These are phyloP conservation scores for Hedychridium roseum DNA, from an alignment of 2,888 invertebrate species.

Conservation along the genomic window DNA sequence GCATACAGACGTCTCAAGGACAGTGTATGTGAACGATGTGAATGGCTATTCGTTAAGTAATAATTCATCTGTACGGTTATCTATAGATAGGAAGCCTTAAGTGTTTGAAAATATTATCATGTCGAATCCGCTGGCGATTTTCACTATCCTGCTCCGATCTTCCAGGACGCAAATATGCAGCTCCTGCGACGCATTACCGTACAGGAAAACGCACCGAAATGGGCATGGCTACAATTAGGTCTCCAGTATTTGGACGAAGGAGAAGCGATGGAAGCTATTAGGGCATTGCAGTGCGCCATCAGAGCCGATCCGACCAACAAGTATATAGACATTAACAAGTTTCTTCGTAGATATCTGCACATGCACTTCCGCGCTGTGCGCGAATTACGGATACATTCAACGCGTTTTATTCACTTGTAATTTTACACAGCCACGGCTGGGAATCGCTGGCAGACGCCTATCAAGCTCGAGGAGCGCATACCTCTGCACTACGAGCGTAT, in stretches of 20 bases:
- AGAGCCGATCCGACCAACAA: conserved; percentile 74
- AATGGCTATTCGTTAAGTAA: too few relatives aligned
- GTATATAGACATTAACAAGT: conserved; percentile 51
- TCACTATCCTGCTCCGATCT: too few relatives aligned
- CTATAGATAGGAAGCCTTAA: too few relatives aligned
- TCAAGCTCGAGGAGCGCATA: conserved; percentile 85
- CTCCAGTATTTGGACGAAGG: conserved; percentile 79
- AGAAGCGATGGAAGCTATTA: conserved; percentile 78
- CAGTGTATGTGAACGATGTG: conserved; percentile 68
- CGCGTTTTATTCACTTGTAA: conserved; percentile 1
- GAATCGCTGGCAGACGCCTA: conserved; percentile 93
- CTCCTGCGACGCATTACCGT: conserved; percentile 67
- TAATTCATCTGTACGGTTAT: too few relatives aligned
- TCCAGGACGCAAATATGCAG: conserved; percentile 70
- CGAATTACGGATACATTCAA: too few relatives aligned
- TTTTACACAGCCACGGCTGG: conserved; percentile 71
- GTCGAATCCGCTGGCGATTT: too few relatives aligned
- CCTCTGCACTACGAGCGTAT: conserved; percentile 88
- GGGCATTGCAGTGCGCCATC: conserved; percentile 77
- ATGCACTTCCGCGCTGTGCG: too few relatives aligned
- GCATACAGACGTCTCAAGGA: conserved; percentile 75
- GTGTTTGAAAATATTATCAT: too few relatives aligned
- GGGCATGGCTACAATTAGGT: conserved; percentile 87
- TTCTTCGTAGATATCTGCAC: background rate
- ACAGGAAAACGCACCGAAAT: conserved; percentile 68